Base-by-base conservation (phyloP, 2,888 invertebrate species). In the Drepana falcataria region DNA sequence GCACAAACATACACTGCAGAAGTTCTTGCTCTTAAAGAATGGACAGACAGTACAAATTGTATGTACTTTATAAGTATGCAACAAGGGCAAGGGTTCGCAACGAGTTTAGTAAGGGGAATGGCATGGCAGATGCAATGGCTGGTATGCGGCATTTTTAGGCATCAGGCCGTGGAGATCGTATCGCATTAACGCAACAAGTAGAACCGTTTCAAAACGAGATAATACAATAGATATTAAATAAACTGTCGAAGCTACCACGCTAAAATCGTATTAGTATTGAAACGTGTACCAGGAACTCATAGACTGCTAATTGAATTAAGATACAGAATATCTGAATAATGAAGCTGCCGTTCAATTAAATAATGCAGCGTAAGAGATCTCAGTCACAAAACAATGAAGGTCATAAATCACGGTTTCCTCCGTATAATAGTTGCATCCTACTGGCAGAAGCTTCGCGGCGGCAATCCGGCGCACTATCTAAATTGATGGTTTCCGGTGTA, bases 401-500 rank as follows among this genome's bases (percentile, higher is more conserved):
- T 79, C 85, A 80, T 91, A 91, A 91, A 91, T 89, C 90, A 87
- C 81, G 60, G 86, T 75, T 87, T 90, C 89, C 90, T 87, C 79
- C 76, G 73, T 79, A 71, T 80, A 86, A 86, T 85, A 81, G 87
- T 82, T 77, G 81, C 88, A 84, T 89, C 89, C 89, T 85, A 85
- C 84, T 73, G 71, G 77, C 77, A 79, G 81, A 72, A 84, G 83
- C 83, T 83, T 80, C 81, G 85, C 81, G 80, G 84, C 77, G 82
- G 85, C 88, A 82, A 89, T 86, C 85, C 85, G 76, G 79, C 82
- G 82, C 83, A 83, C 87, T 87, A 86, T 87, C 87, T 87, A 77
- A 90, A 91, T 91, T 89, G 87, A 90, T 91, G 81, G 85, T 83
- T 91, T 91, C 91, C 91, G 90, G 87, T 72, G 86, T 73, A 82